Evolutionary conservation across 2,113 vertebrate genomes (phyloP), one percentile per base, ranked within the genome.

Genomic region (Tachysurus fulvidraco): DNA sequence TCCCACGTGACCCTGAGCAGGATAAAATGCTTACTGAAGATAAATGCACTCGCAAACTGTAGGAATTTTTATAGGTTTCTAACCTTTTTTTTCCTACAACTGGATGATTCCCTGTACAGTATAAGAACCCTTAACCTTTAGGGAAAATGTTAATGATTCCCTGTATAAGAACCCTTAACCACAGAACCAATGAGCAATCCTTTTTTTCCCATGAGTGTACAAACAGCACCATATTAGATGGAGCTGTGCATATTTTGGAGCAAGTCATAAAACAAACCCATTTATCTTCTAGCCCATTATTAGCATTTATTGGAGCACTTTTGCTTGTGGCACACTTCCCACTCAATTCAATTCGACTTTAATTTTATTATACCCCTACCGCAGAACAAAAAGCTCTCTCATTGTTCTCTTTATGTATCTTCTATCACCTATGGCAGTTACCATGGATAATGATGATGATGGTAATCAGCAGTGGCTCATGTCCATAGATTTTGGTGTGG

Each of bases 381-480:
- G 10, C 28, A 59, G 77, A 80, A 80, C 17, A 7, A 79, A 79
- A 79, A 57, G 50, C 77, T 79, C 21, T 55, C 54, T 80, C 77
- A 36, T 41, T 79, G 28, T 55, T 79, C 10, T 55, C 5, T 6
- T 54, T n/a, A 28, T 55, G 76, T n/a, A 30, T 57, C 25, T 80
- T 80, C 9, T 6, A 36, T 59, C 77, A 80, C 28, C 54, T 59
- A 11, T 59, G 28, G 77, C 77, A 41, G 77, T 41, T 57, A 36
- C 10, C 28, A 59, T 57, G 54, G 77, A 57, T 57, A 80, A 80
- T 59, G n/a, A 80, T 78, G 76, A 30, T 12, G 30, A 80, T 36
- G 30, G 54, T 80, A 57, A 80, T 80, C 77, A 80, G 28, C 17
- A 41, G 28, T 59, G 77, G 77, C 77, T 80, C 77, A 59, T 80